Base-by-base conservation (phyloP, 2,888 invertebrate genomes). In the Enchytraeus crypticus region DNA sequence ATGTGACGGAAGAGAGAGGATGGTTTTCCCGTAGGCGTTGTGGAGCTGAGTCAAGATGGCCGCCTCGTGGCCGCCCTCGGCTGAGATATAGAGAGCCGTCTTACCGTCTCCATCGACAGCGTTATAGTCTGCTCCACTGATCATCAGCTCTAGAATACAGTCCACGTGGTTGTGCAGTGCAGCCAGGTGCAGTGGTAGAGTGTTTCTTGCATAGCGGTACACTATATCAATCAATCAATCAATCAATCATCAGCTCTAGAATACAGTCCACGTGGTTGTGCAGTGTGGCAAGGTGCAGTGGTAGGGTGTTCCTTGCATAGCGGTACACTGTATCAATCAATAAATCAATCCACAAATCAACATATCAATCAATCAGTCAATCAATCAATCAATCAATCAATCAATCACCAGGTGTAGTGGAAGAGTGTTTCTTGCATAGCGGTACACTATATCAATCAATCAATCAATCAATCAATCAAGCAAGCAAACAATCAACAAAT, bases 51-150 rank as follows among this genome's bases (percentile, higher is more conserved):
- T 71, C 57, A 74, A 68, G 3, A 76, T 71, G 66, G 74, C 74
- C 2, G 70, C 69, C 27, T 68, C 69, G 29, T 66, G 70, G 0
- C 72, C 73, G 45, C 66, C 64, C 56, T 72, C 67, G 5, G 76
- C 74, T 11, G 77, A 74, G 23, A 76, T 71, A 60, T 72, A 77
- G 29, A 77, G 66, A 66, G 74, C 74, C 3, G 75, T 77, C 30
- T 73, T 64, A 8, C 65, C 65, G 33, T 67, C 61, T 59, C 74
- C 76, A 66, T 77, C 75, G 8, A 74, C 74, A 26, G 74, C 73
- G 65, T 77, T 77, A 64, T 76, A 77, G 62, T 77, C 77, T 2
- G 76, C 76, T 1, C 77, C 77, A 65, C 74, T 71, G 67, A 74
- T 73, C 51, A 77, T 75, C 32, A 77, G 70, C 56, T 73, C 70